phyloP scores from a whole-genome alignment of 2,113 vertebrate genomes.

The Promerops cafer region DNA sequence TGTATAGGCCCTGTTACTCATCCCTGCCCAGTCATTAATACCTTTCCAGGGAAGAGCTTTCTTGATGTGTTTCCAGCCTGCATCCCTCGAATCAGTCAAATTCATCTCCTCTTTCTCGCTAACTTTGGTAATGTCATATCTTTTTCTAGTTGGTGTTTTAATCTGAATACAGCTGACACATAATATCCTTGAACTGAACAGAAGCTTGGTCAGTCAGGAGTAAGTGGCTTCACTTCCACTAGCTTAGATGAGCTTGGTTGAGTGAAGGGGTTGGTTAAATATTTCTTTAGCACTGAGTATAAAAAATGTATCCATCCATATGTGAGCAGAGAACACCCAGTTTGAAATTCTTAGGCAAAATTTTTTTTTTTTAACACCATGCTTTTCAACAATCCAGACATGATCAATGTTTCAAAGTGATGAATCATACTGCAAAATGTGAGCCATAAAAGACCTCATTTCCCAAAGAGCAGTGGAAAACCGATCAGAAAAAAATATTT shows the following conservation, averaged over 20 bases:
- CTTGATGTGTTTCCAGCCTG: neutral
- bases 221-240: neutral
- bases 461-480: neutral
- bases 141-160: neutral
- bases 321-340: constrained; percentile 17
- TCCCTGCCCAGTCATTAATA: neutral
- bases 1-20: neutral
- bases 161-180: neutral
- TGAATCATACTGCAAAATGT: constrained; percentile 22
- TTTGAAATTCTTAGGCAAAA: constrained; percentile 18
- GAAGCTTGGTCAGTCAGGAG: neutral
- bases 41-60: neutral
- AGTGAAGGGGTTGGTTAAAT: neutral
- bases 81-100: neutral
- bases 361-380: neutral
- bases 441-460: neutral
- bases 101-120: neutral
- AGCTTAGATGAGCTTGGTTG: neutral
- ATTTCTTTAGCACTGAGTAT: neutral
- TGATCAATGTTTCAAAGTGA: neutral
- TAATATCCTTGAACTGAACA: neutral
- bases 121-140: neutral
- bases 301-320: neutral
- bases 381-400: constrained; percentile 26
- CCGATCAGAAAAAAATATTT: neutral